Evolutionary conservation across 2,888 invertebrate genomes (phyloP).

Genomic region (Aphidoletes aphidimyza): DNA sequence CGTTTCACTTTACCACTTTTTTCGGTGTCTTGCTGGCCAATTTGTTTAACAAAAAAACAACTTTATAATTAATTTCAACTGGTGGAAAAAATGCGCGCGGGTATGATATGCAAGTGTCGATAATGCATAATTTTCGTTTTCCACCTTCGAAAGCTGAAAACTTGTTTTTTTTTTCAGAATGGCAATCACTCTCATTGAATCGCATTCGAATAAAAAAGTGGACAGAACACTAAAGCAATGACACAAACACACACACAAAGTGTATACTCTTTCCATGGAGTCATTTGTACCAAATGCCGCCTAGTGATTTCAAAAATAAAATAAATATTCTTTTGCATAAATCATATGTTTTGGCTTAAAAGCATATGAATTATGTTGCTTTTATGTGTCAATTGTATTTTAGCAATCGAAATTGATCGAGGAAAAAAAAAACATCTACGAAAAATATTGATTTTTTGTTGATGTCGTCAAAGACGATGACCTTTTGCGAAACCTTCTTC

Average conservation of each 20-base stretch:
- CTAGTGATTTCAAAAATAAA: background rate
- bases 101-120: background rate
- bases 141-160: slow-evolving; percentile 32
- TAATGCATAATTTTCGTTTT: slow-evolving; percentile 17
- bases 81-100: background rate
- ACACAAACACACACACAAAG: background rate
- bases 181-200: background rate
- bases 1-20: background rate
- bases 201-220: background rate
- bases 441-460: no score
- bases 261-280: background rate
- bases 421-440: no score
- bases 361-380: no score
- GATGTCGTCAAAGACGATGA: background rate
- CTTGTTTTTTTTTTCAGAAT: background rate
- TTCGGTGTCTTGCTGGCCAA: no score
- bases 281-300: background rate
- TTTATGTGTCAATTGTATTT: no score
- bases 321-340: background rate
- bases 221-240: no score
- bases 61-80: background rate
- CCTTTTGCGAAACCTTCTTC: slow-evolving; percentile 40
- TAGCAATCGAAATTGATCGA: background rate
- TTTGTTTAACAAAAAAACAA: background rate
- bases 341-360: background rate